Evolutionary conservation across 2,888 invertebrate genomes (phyloP).

Genomic region (Latheticus oryzae): DNA sequence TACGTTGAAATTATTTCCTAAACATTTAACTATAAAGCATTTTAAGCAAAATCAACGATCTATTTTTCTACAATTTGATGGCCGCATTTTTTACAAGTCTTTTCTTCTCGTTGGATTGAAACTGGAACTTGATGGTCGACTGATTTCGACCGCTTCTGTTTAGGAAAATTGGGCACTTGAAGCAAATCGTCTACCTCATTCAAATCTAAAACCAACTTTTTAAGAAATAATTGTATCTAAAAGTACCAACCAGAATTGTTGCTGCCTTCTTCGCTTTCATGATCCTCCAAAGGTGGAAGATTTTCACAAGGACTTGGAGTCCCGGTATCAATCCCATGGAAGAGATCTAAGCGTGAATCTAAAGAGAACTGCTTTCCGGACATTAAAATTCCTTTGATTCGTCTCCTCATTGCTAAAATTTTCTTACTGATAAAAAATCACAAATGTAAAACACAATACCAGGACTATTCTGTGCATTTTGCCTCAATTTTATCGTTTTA

Average conservation of each 20-base stretch:
- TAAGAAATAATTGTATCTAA: background rate
- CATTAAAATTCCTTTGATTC: constrained; percentile 89
- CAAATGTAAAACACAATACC: constrained; percentile 67
- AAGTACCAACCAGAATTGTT: constrained; percentile 36
- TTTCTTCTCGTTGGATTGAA: constrained; percentile 40
- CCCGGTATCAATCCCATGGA: constrained; percentile 75
- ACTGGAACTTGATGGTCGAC: constrained; percentile 66
- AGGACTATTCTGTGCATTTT: constrained; percentile 82
- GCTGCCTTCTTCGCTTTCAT: constrained; percentile 56
- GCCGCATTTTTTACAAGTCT: constrained; percentile 62
- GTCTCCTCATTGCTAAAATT: constrained; percentile 79
- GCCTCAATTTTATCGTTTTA: constrained; percentile 72
- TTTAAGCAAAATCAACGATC: constrained; percentile 1
- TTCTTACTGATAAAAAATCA: background rate
- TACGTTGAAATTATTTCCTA: constrained; percentile 26
- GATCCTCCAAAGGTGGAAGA: constrained; percentile 60
- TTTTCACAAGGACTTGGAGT: constrained; percentile 48
- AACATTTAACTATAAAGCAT: constrained; percentile 14
- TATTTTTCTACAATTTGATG: constrained; percentile 48
- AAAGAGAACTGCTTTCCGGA: constrained; percentile 91
- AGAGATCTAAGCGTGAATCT: constrained; percentile 91
- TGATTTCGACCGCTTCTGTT: constrained; percentile 67
- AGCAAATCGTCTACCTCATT: constrained; percentile 20
- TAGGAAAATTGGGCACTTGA: constrained; percentile 13
- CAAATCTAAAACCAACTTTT: constrained; percentile 25